Evolutionary conservation across 2,113 vertebrate species (phyloP).

Genomic region (Butastur rufipennis): DNA sequence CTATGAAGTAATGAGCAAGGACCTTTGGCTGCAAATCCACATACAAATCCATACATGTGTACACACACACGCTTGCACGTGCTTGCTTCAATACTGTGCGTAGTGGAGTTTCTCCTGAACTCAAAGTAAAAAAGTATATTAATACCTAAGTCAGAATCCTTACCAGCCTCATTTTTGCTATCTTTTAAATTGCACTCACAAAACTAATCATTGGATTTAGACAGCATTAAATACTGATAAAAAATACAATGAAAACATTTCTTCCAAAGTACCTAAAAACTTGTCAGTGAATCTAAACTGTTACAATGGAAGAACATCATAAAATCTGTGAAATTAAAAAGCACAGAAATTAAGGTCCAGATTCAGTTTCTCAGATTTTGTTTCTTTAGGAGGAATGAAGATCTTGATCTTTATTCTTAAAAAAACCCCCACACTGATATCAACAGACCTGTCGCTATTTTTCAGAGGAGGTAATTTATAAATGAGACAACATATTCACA

Average conservation of each 20-base stretch:
- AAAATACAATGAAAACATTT: neutral
- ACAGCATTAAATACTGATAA: neutral
- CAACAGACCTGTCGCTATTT: neutral
- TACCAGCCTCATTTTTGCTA: neutral
- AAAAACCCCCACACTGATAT: neutral
- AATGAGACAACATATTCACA: neutral
- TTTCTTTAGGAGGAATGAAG: neutral
- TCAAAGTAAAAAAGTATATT: neutral
- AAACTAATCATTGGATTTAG: neutral
- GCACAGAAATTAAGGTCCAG: neutral
- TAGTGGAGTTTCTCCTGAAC: neutral
- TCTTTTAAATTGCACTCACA: neutral
- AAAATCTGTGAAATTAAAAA: neutral
- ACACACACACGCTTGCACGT: too few relatives aligned
- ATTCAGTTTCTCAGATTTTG: neutral
- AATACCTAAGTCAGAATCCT: neutral
- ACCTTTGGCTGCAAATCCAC: neutral
- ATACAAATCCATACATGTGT: neutral
- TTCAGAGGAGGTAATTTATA: neutral
- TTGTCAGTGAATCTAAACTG: neutral
- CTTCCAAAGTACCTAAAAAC: neutral
- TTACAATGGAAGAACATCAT: neutral
- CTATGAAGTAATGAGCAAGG: neutral
- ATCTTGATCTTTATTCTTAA: neutral
- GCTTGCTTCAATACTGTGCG: neutral